phyloP scores from a whole-genome alignment of 2,113 vertebrate species.

The Aptenodytes forsteri region DNA sequence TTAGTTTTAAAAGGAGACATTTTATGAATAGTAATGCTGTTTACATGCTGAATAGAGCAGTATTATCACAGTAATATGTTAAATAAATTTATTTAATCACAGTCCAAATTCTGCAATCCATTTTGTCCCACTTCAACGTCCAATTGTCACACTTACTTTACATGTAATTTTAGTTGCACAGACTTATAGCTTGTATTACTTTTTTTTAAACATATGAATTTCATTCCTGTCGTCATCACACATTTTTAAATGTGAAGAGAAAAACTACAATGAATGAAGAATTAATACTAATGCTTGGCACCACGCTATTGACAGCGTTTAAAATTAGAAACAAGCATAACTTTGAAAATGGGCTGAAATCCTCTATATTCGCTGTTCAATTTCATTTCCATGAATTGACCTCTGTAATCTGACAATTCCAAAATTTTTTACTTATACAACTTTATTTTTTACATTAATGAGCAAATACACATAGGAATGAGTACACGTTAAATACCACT shows the following conservation, averaged over 20 bases:
- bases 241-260: not conserved
- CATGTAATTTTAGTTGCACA: not conserved
- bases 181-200: not conserved
- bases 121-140: not conserved
- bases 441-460: not conserved
- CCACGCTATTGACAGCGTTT: not conserved
- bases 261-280: not conserved
- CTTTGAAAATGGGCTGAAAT: not conserved
- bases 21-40: not conserved
- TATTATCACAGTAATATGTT: not conserved
- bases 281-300: not conserved
- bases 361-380: not conserved
- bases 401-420: not conserved
- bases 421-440: not conserved
- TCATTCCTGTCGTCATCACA: not conserved
- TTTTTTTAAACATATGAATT: not conserved
- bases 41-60: not conserved
- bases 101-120: not conserved
- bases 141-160: not conserved
- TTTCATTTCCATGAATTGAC: not conserved
- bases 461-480: not conserved
- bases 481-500: slow-evolving; percentile 36
- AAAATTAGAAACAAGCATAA: not conserved
- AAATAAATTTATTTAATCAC: not conserved
- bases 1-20: not conserved